A percentile compares a stretch with the other conserved stretches of the same genome.
Evolutionary conservation across 2,797 vertebrate species (phyloP).

Genomic region (Hemitrygon akajei): DNA sequence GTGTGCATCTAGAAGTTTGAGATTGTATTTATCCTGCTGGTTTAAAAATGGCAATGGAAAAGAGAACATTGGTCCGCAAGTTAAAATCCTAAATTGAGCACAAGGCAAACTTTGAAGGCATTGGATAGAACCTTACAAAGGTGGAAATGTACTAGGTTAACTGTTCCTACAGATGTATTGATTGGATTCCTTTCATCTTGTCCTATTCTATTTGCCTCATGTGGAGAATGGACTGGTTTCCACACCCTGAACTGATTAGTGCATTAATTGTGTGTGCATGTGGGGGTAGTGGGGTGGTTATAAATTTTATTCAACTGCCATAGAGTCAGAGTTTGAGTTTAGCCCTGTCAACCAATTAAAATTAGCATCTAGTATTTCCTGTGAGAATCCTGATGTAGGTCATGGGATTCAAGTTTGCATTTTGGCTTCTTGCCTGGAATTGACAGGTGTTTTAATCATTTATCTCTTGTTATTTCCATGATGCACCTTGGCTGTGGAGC

Average conservation of each 20-base stretch:
- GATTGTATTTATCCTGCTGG: neutral
- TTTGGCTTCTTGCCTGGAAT: neutral
- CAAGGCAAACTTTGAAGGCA: no score
- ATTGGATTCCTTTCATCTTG: neutral
- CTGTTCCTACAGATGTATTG: neutral
- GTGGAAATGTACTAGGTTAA: neutral
- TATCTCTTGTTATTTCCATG: neutral
- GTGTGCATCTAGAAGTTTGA: neutral
- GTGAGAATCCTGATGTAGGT: neutral
- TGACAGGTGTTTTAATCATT: neutral
- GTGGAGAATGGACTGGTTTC: neutral
- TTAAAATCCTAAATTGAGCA: no score
- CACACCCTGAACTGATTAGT: neutral
- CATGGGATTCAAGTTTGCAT: neutral
- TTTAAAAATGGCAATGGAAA: no score
- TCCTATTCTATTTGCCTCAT: neutral
- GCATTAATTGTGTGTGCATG: no score
- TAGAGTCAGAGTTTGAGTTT: neutral
- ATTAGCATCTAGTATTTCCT: neutral
- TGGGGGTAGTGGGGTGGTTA: neutral
- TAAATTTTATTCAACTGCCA: neutral
- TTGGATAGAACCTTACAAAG: no score
- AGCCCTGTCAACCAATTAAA: neutral
- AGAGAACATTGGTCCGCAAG: no score
- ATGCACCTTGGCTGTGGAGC: no score